Base-by-base conservation (phyloP, 2,888 invertebrate genomes). In the Arge pagana region DNA sequence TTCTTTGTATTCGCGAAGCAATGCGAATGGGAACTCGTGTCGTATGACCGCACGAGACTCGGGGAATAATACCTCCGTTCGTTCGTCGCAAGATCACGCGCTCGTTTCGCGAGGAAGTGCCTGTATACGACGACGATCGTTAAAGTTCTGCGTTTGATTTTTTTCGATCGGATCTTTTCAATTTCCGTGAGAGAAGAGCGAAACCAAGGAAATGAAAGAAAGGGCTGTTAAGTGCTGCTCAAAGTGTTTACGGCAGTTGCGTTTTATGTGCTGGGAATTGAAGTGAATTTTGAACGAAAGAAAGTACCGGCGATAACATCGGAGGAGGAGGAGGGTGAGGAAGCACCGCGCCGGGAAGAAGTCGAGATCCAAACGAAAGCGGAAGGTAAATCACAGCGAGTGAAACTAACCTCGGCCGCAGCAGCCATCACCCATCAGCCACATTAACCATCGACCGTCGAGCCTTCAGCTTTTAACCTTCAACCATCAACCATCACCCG, bases 1-100 rank as follows among this genome's bases (percentile, higher is more conserved):
- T 43, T 54, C 43, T 56, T 58, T 52, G 54, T 53, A 56, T 58
- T 52, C 48, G 24, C 18, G 21, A 13, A 41, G 50, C 45, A 40
- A 36, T 51, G 13, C 40, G 16, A 49, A 37, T 33, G 33, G 31
- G 33, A 49, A 28, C 48, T 24, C 21, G 39, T 40, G 52, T 42
- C 28, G 26, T n/a, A n/a, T n/a, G n/a, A n/a, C n/a, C n/a, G n/a
- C n/a, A n/a, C n/a, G n/a, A n/a, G n/a, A n/a, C n/a, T n/a, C n/a
- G n/a, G n/a, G n/a, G n/a, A n/a, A n/a, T n/a, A n/a, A n/a, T n/a
- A n/a, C n/a, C n/a, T n/a, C n/a, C n/a, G n/a, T n/a, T n/a, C n/a
- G n/a, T n/a, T n/a, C n/a, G n/a, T n/a, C n/a, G n/a, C n/a, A n/a
- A n/a, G n/a, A n/a, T n/a, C n/a, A n/a, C n/a, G n/a, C n/a, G n/a